Conservation (phyloP, 2,797 vertebrate species). For the Meda fulgida region DNA sequence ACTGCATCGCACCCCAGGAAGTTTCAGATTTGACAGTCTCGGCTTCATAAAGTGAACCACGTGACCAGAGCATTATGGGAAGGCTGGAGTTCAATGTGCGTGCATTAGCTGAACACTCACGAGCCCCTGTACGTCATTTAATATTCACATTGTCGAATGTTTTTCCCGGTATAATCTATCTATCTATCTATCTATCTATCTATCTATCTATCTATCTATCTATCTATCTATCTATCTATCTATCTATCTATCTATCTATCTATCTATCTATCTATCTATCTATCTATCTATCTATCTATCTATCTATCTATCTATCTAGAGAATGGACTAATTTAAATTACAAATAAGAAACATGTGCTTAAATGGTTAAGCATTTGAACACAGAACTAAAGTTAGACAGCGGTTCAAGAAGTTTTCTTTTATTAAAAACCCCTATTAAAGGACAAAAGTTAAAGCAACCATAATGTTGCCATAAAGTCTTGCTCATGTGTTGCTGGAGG, state of each 20-base stretch:
- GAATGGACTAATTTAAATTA: too few species aligned
- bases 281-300: not conserved
- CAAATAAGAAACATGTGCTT: not conserved
- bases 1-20: constrained; percentile 49
- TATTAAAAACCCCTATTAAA: not conserved
- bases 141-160: not conserved
- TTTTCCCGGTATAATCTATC: not conserved
- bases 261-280: too few species aligned
- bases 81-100: constrained; percentile 13
- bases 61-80: constrained; percentile 59
- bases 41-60: constrained; percentile 39
- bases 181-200: constrained; percentile 4
- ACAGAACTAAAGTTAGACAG: not conserved
- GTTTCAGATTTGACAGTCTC: constrained; percentile 52
- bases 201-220: constrained; percentile 9
- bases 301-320: not conserved
- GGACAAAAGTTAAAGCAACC: not conserved
- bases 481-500: not conserved
- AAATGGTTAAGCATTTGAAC: not conserved
- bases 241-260: not conserved
- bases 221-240: not conserved
- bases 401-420: not conserved
- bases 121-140: not conserved
- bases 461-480: not conserved
- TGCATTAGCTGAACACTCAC: not conserved